Evolutionary conservation across 2,888 invertebrate genomes (phyloP).

Genomic region (Julus scandinavius): DNA sequence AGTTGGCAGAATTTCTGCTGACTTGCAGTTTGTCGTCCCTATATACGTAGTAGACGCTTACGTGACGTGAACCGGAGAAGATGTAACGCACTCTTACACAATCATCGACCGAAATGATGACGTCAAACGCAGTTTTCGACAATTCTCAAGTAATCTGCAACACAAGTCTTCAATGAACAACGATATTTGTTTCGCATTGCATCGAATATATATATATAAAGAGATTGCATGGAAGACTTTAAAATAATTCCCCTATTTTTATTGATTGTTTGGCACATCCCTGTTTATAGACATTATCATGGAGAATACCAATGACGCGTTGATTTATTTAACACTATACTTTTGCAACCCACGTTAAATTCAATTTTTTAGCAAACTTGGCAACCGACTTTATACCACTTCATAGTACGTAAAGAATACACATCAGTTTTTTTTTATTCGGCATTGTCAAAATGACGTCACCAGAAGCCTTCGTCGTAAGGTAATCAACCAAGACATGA

Average conservation of each 20-base stretch:
- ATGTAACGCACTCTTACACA: no score
- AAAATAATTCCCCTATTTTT: neutral
- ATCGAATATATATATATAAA: no score
- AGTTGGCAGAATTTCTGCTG: slow-evolving; percentile 7
- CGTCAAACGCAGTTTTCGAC: neutral
- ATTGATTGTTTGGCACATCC: neutral
- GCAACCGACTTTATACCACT: neutral
- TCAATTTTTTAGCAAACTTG: neutral
- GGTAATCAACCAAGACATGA: neutral
- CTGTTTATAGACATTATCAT: neutral
- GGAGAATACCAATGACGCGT: neutral
- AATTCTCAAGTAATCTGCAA: neutral
- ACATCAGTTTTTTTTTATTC: neutral
- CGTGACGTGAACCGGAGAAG: neutral
- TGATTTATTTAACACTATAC: neutral
- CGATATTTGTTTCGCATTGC: no score
- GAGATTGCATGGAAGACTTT: neutral
- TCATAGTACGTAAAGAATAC: neutral
- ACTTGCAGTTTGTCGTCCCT: neutral
- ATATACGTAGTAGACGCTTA: neutral
- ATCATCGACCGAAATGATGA: neutral
- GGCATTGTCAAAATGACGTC: neutral
- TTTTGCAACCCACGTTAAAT: no score
- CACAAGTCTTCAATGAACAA: no score
- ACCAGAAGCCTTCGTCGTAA: neutral